Evolutionary conservation across 1,140 invertebrate genomes (phyloP).

Genomic region (Musca domestica): DNA sequence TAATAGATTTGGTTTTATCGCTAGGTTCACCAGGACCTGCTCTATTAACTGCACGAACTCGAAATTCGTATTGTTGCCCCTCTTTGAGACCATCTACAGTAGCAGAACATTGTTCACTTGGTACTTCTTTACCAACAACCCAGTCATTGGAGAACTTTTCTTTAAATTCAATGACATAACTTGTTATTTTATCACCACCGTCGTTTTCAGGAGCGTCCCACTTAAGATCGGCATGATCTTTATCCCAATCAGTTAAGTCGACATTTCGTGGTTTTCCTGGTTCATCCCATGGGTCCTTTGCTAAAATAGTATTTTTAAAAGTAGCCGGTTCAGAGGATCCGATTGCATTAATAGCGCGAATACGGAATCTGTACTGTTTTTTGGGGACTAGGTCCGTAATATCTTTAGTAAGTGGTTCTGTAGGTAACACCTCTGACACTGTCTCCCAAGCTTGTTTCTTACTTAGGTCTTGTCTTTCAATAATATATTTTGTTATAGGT

Average conservation of each 20-base stretch:
- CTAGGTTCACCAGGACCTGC: constrained; percentile 93
- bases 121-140: constrained; percentile 76
- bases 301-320: constrained; percentile 81
- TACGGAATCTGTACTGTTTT: constrained; percentile 93
- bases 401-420: constrained; percentile 72
- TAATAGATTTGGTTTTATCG: constrained; percentile 90
- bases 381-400: constrained; percentile 83
- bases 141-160: constrained; percentile 91
- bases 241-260: constrained; percentile 94
- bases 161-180: constrained; percentile 91
- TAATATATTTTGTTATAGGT: constrained; percentile 85
- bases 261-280: constrained; percentile 88
- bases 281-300: constrained; percentile 98
- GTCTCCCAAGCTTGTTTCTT: constrained; percentile 85
- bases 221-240: constrained; percentile 89
- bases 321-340: constrained; percentile 83
- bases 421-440: constrained; percentile 70
- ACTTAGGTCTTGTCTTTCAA: constrained; percentile 91
- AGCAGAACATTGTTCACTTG: constrained; percentile 70
- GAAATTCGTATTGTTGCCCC: constrained; percentile 93
- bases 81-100: constrained; percentile 90
- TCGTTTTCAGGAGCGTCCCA: constrained; percentile 88
- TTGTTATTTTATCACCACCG: constrained; percentile 91
- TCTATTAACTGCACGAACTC: constrained; percentile 93
- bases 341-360: constrained; percentile 90